Percentiles rank a stretch among this genome's conserved stretches.
Evolutionary conservation across 2,888 invertebrate genomes (phyloP).

Genomic region (Lithophane leautieri): DNA sequence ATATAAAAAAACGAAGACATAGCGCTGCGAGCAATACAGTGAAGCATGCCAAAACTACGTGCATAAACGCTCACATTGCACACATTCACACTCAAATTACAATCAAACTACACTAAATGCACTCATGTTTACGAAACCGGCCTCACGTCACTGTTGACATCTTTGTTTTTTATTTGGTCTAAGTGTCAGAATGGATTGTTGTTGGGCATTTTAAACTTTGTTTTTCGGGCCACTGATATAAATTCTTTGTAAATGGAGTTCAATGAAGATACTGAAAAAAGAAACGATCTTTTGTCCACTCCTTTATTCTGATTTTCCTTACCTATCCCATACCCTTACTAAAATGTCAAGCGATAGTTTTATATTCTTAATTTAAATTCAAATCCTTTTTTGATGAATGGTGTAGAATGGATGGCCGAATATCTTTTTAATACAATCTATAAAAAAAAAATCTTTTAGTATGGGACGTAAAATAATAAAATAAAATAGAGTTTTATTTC

Average conservation of each 20-base stretch:
- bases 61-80: no score
- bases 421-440: not conserved
- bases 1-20: no score
- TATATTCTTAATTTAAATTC: constrained; percentile 19
- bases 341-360: constrained; percentile 14
- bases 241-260: not conserved
- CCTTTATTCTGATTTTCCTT: not conserved
- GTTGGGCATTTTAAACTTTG: not conserved
- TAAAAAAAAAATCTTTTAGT: not conserved
- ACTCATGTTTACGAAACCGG: no score
- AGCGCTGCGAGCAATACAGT: no score
- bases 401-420: not conserved
- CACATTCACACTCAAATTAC: no score
- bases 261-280: no score
- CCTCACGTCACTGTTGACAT: no score
- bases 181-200: not conserved
- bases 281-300: not conserved
- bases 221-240: not conserved
- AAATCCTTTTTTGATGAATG: not conserved
- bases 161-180: no score
- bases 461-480: not conserved
- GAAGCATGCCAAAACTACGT: no score
- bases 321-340: not conserved
- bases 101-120: no score
- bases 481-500: constrained; percentile 10